Evolutionary conservation across 2,113 vertebrate species (phyloP), one percentile per base, ranked within the genome.

Genomic region (Pitta sordida): DNA sequence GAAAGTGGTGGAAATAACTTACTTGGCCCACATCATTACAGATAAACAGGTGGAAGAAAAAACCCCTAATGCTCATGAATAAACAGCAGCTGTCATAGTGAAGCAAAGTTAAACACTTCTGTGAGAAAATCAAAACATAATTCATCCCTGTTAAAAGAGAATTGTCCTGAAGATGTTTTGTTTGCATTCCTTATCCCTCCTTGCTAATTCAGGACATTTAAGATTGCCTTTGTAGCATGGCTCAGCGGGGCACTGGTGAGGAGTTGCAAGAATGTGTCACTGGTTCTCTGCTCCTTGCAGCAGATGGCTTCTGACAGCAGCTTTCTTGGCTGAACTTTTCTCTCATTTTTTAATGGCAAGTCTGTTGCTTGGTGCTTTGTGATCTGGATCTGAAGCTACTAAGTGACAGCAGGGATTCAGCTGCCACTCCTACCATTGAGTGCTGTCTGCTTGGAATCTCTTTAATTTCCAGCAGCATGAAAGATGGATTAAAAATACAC

Each of bases 401-500:
- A 68, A 93, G 79, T 52, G 86, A 77, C 85, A 91, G 95, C 91
- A 86, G 83, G 83, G 79, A 85, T 94, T 94, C 79, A 88, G 63
- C 82, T 91, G 62, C 78, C 4, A 18, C 34, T 74, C 12, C 44
- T 88, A 51, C 39, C 36, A 48, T 84, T 80, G 82, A 46, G 23
- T 63, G 46, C 70, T 76, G 46, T 39, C 67, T 95, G 81, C 70
- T 37, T 85, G 74, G 75, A 95, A 84, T 95, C 74, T 83, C 41
- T 91, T 93, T 89, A 88, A 90, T 96, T 89, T 96, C 82, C 86
- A 93, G 74, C 83, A 95, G 86, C 5, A 2, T 77, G 91, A 87
- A 91, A 87, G 49, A 89, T 48, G 46, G 84, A 91, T 95, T 96
- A 96, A 94, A 93, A 94, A 93, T 86, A 67, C 75, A 91, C 87